Evolutionary conservation across 2,797 vertebrate genomes (phyloP).

Genomic region (Etheostoma nigrum): DNA sequence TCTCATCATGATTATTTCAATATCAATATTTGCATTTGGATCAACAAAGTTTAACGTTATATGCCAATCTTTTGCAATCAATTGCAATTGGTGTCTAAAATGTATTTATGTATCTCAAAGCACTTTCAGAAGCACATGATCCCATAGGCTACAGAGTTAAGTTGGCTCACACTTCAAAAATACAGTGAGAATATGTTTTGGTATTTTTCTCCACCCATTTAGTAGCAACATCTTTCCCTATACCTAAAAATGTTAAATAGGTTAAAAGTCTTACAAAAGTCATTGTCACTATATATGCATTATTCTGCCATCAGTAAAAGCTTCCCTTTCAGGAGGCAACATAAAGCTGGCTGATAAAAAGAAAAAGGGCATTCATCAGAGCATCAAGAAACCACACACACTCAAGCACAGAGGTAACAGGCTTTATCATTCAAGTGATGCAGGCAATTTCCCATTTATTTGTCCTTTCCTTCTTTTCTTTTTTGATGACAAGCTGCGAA

Average conservation of each 20-base stretch:
- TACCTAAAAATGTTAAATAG: constrained; percentile 10
- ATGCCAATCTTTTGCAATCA: not conserved
- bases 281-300: constrained; percentile 39
- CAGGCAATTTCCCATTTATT: constrained; percentile 62
- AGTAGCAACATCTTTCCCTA: not conserved
- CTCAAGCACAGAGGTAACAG: constrained; percentile 16
- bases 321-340: constrained; percentile 43
- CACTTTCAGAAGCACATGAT: not conserved
- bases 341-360: constrained; percentile 63
- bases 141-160: not conserved
- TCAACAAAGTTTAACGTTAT: not conserved
- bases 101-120: not conserved
- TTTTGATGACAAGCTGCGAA: constrained; percentile 54
- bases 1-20: not conserved
- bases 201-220: not conserved
- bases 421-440: constrained; percentile 62
- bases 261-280: constrained; percentile 33
- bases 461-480: constrained; percentile 39
- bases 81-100: not conserved
- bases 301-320: constrained; percentile 47
- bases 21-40: constrained; percentile 6
- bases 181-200: not conserved
- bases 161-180: not conserved
- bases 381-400: constrained; percentile 58
- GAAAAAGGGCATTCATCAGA: constrained; percentile 53